Base-by-base conservation (phyloP, 2,113 vertebrate genomes). In the Coryphaenoides rupestris region DNA sequence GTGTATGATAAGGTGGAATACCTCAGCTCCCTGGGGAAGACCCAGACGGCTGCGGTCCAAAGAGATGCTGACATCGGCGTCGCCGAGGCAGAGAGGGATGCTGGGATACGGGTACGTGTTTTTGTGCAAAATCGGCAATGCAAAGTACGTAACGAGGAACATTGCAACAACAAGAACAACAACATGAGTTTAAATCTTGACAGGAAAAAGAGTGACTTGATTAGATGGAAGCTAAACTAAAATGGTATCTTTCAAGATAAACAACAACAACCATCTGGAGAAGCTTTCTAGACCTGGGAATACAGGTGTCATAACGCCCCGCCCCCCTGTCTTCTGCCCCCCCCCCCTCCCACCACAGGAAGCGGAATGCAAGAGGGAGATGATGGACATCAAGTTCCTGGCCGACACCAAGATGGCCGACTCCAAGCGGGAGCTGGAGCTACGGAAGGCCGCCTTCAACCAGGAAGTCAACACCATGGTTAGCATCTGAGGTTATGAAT, bases 1-100 rank as follows among this genome's bases (percentile, higher is more conserved):
- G 96, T 99, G 1, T 98, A 93, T 19, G 96, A 98, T 79, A 98
- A 96, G 75, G 89, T 98, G 83, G 93, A 96, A 73, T 99, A 99
- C 83, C 86, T 99, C 84, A 98, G 96, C 83, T 98, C 96, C 1
- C 87, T 99, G 54, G 96, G 95, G 14, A 98, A 99, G 87, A 93
- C 95, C 0, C 96, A 98, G 90, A 96, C 93, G 0, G 96, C 96
- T 0, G 93, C 92, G 1, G 96, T 99, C 0, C 94, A 91, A 55
- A 91, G 95, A 82, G 96, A 99, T 3, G 96, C 96, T 0, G 96
- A 95, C 79, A 95, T 98, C 0, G 96, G 96, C 0, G 96, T 99
- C 79, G 95, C 96, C 0, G 94, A 98, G 80, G 95, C 95, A 0
- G 95, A 99, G 82, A 90, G 94, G 73, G 96, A 98, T 19, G 96